Percentiles rank a stretch among this genome's conserved stretches.
These are phyloP conservation scores for Andrena marginata DNA, from an alignment of 2,888 invertebrate species.

Conservation along the genomic window DNA sequence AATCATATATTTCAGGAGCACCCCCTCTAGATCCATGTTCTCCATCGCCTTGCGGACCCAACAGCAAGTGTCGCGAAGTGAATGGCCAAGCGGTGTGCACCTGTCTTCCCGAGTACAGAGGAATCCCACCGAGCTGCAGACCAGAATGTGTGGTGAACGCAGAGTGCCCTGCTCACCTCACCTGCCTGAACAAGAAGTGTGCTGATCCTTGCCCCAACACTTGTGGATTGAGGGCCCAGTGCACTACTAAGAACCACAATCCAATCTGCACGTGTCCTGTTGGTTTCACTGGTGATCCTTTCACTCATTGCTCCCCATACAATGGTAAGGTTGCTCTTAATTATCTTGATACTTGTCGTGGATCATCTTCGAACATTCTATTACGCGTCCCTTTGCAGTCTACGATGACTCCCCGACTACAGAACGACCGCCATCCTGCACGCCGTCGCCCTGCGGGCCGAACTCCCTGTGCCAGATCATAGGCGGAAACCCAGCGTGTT, in stretches of 20 bases:
- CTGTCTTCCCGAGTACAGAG: constrained; percentile 92
- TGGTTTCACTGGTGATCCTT: constrained; percentile 95
- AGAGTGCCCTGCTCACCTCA: constrained; percentile 92
- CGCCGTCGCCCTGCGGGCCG: constrained; percentile 94
- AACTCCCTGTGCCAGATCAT: constrained; percentile 92
- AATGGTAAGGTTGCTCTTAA: constrained; percentile 86
- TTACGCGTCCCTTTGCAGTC: constrained; percentile 23
- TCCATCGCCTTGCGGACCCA: constrained; percentile 95
- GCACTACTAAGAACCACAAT: constrained; percentile 93
- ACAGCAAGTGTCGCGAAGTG: constrained; percentile 93
- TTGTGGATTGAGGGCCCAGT: constrained; percentile 94
- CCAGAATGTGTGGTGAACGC: constrained; percentile 95
- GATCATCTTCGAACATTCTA: neutral
- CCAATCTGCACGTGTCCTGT: constrained; percentile 94
- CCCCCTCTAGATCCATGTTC: constrained; percentile 89
- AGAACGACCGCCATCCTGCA: constrained; percentile 91
- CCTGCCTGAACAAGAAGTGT: constrained; percentile 94
- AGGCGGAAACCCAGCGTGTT: constrained; percentile 91
- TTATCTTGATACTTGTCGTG: neutral
- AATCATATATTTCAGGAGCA: constrained; percentile 42
- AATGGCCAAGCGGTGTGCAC: constrained; percentile 94
- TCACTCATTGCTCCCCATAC: constrained; percentile 89
- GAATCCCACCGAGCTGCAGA: constrained; percentile 92
- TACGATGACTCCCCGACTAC: constrained; percentile 83
- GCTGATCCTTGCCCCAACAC: constrained; percentile 95